A percentile compares a stretch with the other conserved stretches of the same genome.
phyloP scores from a whole-genome alignment of 1,140 invertebrate genomes.

The Solen grandis region DNA sequence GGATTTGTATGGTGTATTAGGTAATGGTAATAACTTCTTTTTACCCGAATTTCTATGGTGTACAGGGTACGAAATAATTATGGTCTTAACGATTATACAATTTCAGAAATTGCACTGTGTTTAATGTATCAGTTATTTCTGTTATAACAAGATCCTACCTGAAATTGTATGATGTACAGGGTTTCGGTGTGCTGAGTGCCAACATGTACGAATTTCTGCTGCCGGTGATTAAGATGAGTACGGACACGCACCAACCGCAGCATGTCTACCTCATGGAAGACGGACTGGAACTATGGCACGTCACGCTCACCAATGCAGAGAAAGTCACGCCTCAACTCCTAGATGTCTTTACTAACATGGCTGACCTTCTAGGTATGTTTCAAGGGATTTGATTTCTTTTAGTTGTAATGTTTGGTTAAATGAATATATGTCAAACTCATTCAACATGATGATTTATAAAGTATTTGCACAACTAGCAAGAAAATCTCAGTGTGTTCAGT shows the following conservation, averaged over 20 bases:
- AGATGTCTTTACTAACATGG: slow-evolving; percentile 89
- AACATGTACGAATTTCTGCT: slow-evolving; percentile 87
- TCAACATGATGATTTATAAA: too few species aligned
- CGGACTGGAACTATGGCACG: slow-evolving; percentile 93
- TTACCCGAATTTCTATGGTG: too few species aligned
- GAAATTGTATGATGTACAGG: too few species aligned
- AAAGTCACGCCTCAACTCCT: slow-evolving; percentile 83
- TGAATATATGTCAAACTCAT: background rate
- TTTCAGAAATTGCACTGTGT: too few species aligned
- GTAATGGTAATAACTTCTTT: too few species aligned
- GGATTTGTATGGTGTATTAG: too few species aligned
- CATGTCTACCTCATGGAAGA: slow-evolving; percentile 96
- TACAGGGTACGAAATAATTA: too few species aligned
- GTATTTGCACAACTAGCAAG: too few species aligned
- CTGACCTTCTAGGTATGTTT: slow-evolving; percentile 86
- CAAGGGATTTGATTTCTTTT: background rate
- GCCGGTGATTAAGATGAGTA: slow-evolving; percentile 88
- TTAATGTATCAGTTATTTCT: too few species aligned
- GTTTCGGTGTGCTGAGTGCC: slow-evolving; percentile 83
- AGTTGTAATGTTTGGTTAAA: slow-evolving; percentile 17
- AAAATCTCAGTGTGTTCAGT: too few species aligned
- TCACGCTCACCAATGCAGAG: slow-evolving; percentile 89
- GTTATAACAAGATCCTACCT: too few species aligned
- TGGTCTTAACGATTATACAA: too few species aligned
- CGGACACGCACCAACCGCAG: slow-evolving; percentile 89